Conservation (phyloP, 2,113 vertebrate genomes). For the Ameiurus melas region DNA sequence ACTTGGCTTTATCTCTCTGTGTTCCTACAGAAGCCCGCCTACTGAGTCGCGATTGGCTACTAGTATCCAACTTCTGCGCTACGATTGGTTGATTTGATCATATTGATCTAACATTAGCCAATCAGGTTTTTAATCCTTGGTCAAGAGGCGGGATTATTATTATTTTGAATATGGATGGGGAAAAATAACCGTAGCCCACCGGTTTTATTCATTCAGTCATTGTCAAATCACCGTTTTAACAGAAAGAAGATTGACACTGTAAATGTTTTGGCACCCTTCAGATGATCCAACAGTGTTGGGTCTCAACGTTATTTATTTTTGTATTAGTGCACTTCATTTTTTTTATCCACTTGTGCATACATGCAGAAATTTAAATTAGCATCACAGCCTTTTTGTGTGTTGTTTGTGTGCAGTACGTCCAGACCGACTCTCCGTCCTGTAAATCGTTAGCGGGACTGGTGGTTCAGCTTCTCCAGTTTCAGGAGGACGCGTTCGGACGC, state of each 20-base stretch:
- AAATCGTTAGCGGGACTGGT: conserved; percentile 91
- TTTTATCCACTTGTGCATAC: neutral
- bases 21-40: neutral
- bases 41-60: neutral
- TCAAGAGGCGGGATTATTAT: neutral
- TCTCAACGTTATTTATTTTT: too few species aligned
- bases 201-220: neutral
- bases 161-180: neutral
- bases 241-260: neutral
- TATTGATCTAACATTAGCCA: neutral
- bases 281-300: neutral
- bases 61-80: neutral
- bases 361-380: neutral
- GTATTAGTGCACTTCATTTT: neutral
- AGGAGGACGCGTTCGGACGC: conserved; percentile 96
- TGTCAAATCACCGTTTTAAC: too few species aligned
- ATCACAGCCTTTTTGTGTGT: neutral
- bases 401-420: conserved; percentile 80
- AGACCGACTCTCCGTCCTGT: conserved; percentile 93
- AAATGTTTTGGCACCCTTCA: neutral
- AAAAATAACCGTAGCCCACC: neutral
- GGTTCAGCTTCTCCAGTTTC: conserved; percentile 95
- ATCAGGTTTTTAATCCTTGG: neutral
- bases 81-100: neutral
- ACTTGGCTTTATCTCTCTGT: neutral